Evolutionary conservation across 2,113 vertebrate species (phyloP).

Genomic region (Fulica atra): DNA sequence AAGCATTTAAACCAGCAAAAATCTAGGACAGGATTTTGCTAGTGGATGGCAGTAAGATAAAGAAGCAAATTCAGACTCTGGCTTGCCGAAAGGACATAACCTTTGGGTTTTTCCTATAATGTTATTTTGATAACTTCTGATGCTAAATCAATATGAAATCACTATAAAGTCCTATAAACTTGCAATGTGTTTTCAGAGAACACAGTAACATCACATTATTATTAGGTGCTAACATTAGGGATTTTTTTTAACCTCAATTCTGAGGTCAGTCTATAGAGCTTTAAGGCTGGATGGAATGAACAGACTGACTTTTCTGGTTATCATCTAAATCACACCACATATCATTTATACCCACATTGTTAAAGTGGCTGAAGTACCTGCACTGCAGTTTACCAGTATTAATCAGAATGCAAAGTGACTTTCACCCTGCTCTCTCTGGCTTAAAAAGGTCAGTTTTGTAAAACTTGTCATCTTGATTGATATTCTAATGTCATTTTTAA

Average conservation of each 20-base stretch:
- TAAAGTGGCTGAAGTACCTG: neutral
- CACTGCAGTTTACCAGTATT: neutral
- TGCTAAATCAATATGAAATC: slow-evolving; percentile 18
- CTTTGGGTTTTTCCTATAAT: neutral
- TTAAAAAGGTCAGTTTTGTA: slow-evolving; percentile 39
- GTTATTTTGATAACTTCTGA: slow-evolving; percentile 21
- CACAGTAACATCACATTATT: neutral
- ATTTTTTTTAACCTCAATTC: neutral
- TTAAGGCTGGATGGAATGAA: neutral
- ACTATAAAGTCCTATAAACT: neutral
- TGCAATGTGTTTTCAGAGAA: neutral
- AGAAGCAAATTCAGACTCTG: neutral
- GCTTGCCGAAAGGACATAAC: neutral
- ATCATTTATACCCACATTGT: neutral
- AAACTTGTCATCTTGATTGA: slow-evolving; percentile 71
- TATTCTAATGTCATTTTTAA: slow-evolving; percentile 44
- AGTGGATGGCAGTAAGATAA: neutral
- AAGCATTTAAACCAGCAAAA: neutral
- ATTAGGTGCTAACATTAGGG: neutral
- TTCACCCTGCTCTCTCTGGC: neutral
- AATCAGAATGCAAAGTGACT: slow-evolving; percentile 8
- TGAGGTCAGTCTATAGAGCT: neutral
- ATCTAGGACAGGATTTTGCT: neutral
- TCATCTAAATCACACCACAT: neutral
- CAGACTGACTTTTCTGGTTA: neutral